phyloP scores from a whole-genome alignment of 2,888 invertebrate genomes.

The Graphium colonna region DNA sequence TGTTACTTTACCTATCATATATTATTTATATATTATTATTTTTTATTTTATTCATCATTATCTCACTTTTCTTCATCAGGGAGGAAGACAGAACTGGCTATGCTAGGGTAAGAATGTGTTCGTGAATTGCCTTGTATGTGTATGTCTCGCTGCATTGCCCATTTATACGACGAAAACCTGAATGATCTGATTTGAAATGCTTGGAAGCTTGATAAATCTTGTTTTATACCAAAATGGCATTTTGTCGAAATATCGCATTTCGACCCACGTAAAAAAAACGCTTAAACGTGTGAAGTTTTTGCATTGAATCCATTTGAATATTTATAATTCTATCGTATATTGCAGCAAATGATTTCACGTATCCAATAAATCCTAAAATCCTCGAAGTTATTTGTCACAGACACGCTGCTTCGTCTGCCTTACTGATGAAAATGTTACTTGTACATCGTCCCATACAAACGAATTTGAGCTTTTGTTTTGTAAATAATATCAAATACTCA shows the following conservation, averaged over 20 bases:
- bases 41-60: conserved; percentile 42
- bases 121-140: conserved; percentile 67
- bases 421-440: conserved; percentile 67
- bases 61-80: conserved; percentile 77
- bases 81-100: conserved; percentile 79
- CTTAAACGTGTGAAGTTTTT: conserved; percentile 53
- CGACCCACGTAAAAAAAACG: conserved; percentile 46
- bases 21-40: conserved; percentile 33
- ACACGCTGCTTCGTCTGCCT: conserved; percentile 72
- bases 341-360: conserved; percentile 27
- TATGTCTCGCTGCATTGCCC: conserved; percentile 56
- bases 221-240: conserved; percentile 36
- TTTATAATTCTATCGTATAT: conserved; percentile 18
- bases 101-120: conserved; percentile 78
- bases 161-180: conserved; percentile 30
- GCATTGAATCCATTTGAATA: conserved; percentile 37
- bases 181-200: conserved; percentile 35
- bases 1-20: conserved; percentile 27
- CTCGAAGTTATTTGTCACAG: conserved; percentile 42
- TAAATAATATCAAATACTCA: conserved; percentile 51
- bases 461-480: conserved; percentile 63
- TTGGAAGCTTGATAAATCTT: conserved; percentile 46
- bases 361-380: conserved; percentile 31
- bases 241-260: conserved; percentile 47
- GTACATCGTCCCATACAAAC: conserved; percentile 49